Evolutionary conservation across 2,797 vertebrate genomes (phyloP).

Genomic region (Schizothorax lantsangensis): DNA sequence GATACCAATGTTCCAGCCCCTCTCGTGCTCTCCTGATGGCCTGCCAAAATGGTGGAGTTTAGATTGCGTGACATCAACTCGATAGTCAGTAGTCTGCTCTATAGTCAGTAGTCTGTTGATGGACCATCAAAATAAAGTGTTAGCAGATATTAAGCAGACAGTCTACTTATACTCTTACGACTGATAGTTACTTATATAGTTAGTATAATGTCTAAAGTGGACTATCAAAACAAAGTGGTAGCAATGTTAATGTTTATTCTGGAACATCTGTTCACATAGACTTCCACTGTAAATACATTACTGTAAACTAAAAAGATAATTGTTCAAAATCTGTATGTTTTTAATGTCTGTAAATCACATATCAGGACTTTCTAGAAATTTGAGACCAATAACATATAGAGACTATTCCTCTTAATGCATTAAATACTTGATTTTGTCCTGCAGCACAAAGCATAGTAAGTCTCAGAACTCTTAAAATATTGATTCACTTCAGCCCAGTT

Average conservation of each 20-base stretch:
- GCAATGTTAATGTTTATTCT: background rate
- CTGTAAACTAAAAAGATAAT: background rate
- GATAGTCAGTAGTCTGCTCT: no score
- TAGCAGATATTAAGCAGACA: no score
- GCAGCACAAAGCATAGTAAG: background rate
- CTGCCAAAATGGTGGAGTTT: no score
- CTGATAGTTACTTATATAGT: no score
- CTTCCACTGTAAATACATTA: background rate
- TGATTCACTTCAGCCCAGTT: background rate
- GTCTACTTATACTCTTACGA: no score
- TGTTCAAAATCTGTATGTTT: background rate
- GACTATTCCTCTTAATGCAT: background rate
- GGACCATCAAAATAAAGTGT: no score
- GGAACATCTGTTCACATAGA: background rate
- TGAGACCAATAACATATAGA: background rate
- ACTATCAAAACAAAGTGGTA: no score
- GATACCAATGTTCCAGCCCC: no score
- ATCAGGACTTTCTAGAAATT: background rate
- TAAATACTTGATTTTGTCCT: slow-evolving; percentile 12
- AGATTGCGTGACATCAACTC: no score
- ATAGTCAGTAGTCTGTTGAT: no score
- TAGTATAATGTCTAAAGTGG: no score
- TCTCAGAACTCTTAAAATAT: slow-evolving; percentile 12
- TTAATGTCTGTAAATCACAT: background rate
- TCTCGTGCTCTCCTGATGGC: no score